Evolutionary conservation across 2,113 vertebrate species (phyloP).

Genomic region (Beaufortia kweichowensis): DNA sequence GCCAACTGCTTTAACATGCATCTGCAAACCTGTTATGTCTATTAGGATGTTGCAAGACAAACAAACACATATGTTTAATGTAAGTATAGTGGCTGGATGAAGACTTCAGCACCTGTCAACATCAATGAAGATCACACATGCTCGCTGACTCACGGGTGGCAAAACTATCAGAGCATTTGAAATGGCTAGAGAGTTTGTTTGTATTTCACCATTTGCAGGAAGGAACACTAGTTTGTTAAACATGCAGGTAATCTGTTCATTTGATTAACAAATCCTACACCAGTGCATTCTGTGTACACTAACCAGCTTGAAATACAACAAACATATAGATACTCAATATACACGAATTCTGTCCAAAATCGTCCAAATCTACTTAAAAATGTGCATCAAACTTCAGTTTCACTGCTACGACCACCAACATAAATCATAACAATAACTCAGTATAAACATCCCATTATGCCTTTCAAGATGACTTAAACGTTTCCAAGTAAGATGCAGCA

Average conservation of each 20-base stretch:
- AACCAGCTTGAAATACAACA: no score
- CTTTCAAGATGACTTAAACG: slow-evolving; percentile 23
- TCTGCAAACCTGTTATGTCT: background rate
- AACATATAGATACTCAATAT: no score
- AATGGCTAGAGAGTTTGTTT: background rate
- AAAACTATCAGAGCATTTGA: background rate
- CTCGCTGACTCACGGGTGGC: background rate
- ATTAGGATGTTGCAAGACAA: background rate
- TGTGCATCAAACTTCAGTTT: no score
- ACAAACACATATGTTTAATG: background rate
- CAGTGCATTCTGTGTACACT: no score
- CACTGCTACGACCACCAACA: background rate
- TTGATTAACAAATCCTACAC: no score
- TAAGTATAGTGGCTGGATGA: background rate
- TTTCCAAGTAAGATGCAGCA: slow-evolving; percentile 29
- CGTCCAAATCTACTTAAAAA: no score
- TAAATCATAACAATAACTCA: background rate
- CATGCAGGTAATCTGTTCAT: no score
- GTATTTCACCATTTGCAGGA: background rate
- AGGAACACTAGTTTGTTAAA: background rate
- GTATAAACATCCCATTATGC: background rate
- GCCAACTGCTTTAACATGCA: background rate
- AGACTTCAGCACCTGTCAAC: background rate
- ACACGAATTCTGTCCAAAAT: no score
- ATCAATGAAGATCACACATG: background rate